Conservation (phyloP, 2,113 vertebrate genomes). For the Eurystomus gularis region DNA sequence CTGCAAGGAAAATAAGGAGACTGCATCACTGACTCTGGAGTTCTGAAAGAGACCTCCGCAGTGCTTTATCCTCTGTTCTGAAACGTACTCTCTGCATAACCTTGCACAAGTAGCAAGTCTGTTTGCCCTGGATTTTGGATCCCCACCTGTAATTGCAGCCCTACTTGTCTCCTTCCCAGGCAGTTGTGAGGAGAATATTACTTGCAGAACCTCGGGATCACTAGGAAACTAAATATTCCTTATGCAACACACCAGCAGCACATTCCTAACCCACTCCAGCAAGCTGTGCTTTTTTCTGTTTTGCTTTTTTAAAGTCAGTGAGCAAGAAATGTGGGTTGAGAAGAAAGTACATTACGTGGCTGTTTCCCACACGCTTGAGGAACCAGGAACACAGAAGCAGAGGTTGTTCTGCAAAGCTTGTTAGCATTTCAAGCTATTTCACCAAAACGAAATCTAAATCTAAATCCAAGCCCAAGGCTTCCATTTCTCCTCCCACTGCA, state of each 20-base stretch:
- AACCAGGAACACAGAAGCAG: constrained; percentile 58
- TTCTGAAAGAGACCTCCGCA: neutral
- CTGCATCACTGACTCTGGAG: neutral
- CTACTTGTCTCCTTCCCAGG: neutral
- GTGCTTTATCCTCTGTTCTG: neutral
- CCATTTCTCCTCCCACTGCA: constrained; percentile 7
- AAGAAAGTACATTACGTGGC: constrained; percentile 56
- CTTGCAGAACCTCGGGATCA: neutral
- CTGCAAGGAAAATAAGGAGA: neutral
- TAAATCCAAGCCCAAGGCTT: neutral
- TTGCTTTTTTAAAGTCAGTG: constrained; percentile 33
- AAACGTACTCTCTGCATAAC: neutral
- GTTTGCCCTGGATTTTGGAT: neutral
- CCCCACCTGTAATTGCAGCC: neutral
- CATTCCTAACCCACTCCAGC: constrained; percentile 35
- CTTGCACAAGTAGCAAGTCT: neutral
- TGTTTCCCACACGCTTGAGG: constrained; percentile 59
- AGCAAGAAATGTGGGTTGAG: constrained; percentile 57
- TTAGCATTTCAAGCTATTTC: constrained; percentile 42
- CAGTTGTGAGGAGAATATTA: neutral
- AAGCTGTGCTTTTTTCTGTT: constrained; percentile 12
- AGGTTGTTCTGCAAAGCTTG: neutral
- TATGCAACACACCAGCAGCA: neutral
- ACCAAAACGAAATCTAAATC: neutral
- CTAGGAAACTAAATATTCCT: constrained; percentile 19